These are phyloP conservation scores for Macropus fuliginosus DNA, from an alignment of 2,797 vertebrate genomes.

Conservation along the genomic window DNA sequence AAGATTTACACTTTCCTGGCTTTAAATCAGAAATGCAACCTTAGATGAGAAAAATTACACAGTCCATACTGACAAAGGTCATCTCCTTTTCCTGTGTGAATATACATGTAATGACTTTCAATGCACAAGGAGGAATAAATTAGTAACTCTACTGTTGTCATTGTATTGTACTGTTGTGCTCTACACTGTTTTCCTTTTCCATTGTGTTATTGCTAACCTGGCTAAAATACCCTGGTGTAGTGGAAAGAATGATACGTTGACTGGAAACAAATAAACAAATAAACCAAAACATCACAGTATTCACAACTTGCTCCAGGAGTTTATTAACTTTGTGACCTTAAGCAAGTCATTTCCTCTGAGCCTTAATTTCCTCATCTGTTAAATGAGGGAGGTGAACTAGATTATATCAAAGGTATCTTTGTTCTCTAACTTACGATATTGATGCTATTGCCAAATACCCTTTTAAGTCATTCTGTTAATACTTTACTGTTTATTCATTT, in stretches of 20 bases:
- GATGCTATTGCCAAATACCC: not conserved
- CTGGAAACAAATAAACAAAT: too few relatives aligned
- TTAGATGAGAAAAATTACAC: not conserved
- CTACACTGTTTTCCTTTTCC: not conserved
- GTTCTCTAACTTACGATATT: not conserved
- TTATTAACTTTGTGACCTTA: not conserved
- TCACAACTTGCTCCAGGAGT: not conserved
- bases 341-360: not conserved
- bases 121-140: not conserved
- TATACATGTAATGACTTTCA: not conserved
- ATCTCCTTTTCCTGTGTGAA: fast-evolving
- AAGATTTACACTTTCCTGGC: not conserved
- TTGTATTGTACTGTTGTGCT: not conserved
- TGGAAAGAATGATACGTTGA: not conserved
- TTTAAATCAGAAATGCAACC: not conserved
- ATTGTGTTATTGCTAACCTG: not conserved
- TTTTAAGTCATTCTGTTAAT: not conserved
- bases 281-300: not conserved
- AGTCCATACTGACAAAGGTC: not conserved
- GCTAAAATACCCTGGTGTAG: not conserved
- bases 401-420: not conserved
- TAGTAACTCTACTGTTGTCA: not conserved
- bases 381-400: not conserved
- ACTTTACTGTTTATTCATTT: not conserved
- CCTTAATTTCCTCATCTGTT: not conserved